Conservation (phyloP, 2,113 vertebrate species). For the Asarcornis scutulata region DNA sequence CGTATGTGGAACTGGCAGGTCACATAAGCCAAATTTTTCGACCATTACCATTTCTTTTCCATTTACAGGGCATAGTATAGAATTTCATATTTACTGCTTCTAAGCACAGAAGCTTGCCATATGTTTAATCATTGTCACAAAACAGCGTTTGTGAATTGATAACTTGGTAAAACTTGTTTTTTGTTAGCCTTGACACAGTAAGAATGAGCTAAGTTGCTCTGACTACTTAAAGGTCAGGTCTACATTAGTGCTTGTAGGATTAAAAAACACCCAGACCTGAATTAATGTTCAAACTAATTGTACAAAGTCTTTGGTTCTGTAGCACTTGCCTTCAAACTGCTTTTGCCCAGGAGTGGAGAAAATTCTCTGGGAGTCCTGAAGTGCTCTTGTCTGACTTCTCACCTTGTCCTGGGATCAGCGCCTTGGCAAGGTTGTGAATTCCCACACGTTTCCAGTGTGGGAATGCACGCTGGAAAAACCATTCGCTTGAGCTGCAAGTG, state of each 20-base stretch:
- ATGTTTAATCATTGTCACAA: background rate
- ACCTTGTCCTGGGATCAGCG: fast-evolving
- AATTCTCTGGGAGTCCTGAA: background rate
- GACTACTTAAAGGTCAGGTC: background rate
- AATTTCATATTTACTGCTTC: background rate
- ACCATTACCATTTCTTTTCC: background rate
- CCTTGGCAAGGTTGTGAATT: background rate
- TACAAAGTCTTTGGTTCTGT: background rate
- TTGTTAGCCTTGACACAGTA: background rate
- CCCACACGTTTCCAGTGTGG: background rate
- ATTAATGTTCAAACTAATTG: background rate
- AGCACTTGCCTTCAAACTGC: background rate
- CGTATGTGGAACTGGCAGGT: background rate
- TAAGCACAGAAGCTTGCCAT: background rate
- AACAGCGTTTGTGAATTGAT: background rate
- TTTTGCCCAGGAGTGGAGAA: background rate
- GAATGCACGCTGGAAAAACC: background rate
- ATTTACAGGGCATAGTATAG: background rate
- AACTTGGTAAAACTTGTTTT: background rate
- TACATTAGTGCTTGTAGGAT: background rate
- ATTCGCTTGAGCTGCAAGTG: background rate
- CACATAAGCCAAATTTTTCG: background rate
- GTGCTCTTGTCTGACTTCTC: background rate
- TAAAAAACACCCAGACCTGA: background rate
- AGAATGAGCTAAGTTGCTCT: background rate